Percentiles rank a stretch among this genome's conserved stretches.
These are phyloP conservation scores for fruit fly (Drosophila melanogaster) DNA, from an alignment of 1,140 invertebrate genomes.

Conservation along the genomic window Release_6_plus_ISO1_MT NC_004354.4:18570501-18571000, in stretches of 20 bases:
- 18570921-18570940: conserved; percentile 84
- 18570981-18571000: conserved; percentile 2
- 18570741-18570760: conserved; percentile 36
- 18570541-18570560: not conserved
- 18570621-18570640: conserved; percentile 96
- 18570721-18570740: conserved; percentile 51
- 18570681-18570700: conserved; percentile 83
- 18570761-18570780: conserved; percentile 35
- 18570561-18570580: conserved; percentile 98
- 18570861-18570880: conserved; percentile 72
- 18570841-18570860: conserved; percentile 66
- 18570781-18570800: conserved; percentile 68
- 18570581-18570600: conserved; percentile 98
- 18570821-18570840: conserved; percentile 81
- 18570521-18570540: not conserved
- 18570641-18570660: conserved; percentile 96
- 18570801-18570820: conserved; percentile 78
- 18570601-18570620: conserved; percentile 99
- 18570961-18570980: conserved; percentile 22
- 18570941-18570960: conserved; percentile 63
- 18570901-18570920: conserved; percentile 83
- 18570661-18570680: conserved; percentile 95
- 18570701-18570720: conserved; percentile 60
- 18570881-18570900: conserved; percentile 72
- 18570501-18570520: conserved; percentile 63